These are phyloP conservation scores for Porites rus DNA, from an alignment of 92 coral and sea anemone genomes.

Conservation along the genomic window DNA sequence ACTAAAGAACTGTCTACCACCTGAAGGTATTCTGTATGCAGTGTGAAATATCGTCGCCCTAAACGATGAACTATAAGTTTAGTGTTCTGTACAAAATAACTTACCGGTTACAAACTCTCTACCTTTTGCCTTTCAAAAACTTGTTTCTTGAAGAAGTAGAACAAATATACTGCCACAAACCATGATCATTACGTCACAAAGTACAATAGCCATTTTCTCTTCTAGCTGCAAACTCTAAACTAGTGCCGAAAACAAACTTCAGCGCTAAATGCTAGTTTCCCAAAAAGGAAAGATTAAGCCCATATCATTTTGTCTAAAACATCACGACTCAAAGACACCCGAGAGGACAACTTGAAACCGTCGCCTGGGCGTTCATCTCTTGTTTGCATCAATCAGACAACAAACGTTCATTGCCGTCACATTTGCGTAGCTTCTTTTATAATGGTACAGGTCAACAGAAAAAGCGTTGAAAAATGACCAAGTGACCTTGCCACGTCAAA, in stretches of 20 bases:
- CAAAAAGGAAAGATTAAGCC: conserved; percentile 45
- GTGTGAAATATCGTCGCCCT: background rate
- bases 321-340: conserved; percentile 28
- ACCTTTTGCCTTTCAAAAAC: background rate
- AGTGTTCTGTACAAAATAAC: background rate
- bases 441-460: conserved; percentile 40
- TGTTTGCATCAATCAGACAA: conserved; percentile 13
- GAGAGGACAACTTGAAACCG: conserved; percentile 15
- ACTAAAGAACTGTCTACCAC: background rate
- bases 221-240: background rate
- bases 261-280: background rate
- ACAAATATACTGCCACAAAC: background rate
- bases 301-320: conserved; percentile 4
- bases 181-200: background rate
- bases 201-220: background rate
- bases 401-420: conserved; percentile 52
- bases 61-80: background rate
- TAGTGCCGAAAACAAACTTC: background rate
- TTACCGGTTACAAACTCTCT: background rate
- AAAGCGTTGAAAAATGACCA: background rate
- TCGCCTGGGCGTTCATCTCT: conserved; percentile 29
- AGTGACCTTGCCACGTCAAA: conserved; percentile 33
- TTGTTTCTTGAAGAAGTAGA: background rate
- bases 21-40: too few species aligned
- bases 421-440: conserved; percentile 28